These are phyloP conservation scores for Ptyas mucosa DNA, from an alignment of 2,113 vertebrate species.

Conservation along the genomic window DNA sequence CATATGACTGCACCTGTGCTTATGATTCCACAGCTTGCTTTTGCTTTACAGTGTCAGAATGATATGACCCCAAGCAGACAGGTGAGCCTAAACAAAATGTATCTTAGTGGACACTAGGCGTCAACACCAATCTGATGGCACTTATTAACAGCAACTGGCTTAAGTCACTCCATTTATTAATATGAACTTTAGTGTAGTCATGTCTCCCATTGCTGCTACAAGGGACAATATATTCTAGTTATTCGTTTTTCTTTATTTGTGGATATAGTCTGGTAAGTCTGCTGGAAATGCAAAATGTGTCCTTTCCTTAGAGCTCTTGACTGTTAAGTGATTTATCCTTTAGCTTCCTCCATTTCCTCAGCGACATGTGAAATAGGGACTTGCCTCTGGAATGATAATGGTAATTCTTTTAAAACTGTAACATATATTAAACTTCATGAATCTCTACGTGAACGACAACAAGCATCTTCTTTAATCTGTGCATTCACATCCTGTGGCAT, in stretches of 20 bases:
- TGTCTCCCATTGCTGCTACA: no score
- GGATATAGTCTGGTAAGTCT: background rate
- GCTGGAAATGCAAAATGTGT: background rate
- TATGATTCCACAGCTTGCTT: background rate
- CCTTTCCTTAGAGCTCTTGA: background rate
- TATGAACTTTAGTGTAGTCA: background rate
- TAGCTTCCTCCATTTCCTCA: background rate
- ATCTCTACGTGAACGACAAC: background rate
- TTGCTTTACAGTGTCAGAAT: background rate
- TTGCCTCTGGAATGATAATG: background rate
- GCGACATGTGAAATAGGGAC: background rate
- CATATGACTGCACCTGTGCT: background rate
- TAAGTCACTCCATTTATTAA: background rate
- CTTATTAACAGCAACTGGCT: background rate
- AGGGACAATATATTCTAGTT: background rate
- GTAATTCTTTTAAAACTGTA: background rate
- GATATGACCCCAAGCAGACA: background rate
- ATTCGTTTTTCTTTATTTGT: background rate
- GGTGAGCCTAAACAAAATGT: background rate
- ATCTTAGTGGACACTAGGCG: background rate
- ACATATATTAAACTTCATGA: background rate
- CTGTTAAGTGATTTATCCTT: conserved; percentile 2
- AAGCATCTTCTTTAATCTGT: background rate
- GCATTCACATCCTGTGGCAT: background rate
- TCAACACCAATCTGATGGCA: background rate